phyloP scores from a whole-genome alignment of 1,140 invertebrate species.

The Babylonia areolata region DNA sequence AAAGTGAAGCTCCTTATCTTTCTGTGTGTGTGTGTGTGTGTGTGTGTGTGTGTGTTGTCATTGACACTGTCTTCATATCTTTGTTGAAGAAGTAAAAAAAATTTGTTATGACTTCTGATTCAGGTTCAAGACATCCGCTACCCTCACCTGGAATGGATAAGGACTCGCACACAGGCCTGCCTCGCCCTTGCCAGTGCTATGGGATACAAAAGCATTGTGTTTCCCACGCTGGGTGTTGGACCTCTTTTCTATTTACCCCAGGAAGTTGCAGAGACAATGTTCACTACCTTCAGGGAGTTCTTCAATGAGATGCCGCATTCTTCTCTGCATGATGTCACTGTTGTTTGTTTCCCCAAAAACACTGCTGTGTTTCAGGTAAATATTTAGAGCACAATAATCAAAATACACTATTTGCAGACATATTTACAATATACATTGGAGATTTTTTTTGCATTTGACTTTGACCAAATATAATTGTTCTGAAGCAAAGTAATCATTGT shows the following conservation, averaged over 20 bases:
- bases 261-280: background rate
- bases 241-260: background rate
- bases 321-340: background rate
- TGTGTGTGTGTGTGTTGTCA: no score
- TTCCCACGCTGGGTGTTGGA: background rate
- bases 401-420: background rate
- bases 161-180: background rate
- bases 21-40: no score
- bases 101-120: no score
- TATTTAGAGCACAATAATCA: background rate
- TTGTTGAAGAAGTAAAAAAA: no score
- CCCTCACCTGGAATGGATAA: background rate
- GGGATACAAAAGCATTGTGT: background rate
- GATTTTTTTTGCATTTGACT: no score
- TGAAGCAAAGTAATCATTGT: no score
- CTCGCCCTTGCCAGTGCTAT: slow-evolving; percentile 16
- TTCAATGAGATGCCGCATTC: slow-evolving; percentile 13
- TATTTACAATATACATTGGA: no score
- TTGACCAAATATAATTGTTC: no score
- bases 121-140: background rate
- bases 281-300: background rate
- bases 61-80: no score
- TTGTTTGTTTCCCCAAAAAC: background rate
- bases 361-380: background rate
- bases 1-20: no score